Base-by-base conservation (phyloP, 2,888 invertebrate species). In the Ormyrus pomaceus region DNA sequence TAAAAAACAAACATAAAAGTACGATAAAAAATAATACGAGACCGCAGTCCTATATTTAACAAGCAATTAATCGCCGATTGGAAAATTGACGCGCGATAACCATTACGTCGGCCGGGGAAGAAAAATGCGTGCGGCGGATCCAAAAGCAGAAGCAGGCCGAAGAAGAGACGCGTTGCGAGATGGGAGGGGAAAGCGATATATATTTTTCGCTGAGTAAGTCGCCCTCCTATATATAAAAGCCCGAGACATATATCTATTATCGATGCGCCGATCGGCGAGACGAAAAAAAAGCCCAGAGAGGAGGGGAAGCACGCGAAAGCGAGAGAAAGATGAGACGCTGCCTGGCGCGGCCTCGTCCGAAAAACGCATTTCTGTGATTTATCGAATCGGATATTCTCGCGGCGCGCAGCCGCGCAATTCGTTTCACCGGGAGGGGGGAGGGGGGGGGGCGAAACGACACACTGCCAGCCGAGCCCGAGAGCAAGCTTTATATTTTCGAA, bases 201-300 rank as follows among this genome's bases (percentile, higher is more conserved):
- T 66, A 75, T 75, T 66, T 51, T 10, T 45, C 19, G 45, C 34
- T 10, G 51, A 75, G 74, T 74, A 74, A 66, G 58, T 59, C 56
- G 64, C 51, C 50, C 58, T 53, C 50, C 53, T 76, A 46, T 19
- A 61, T 76, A 75, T 34, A 34, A 34, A 75, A 75, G 51, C 50
- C 34, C 62, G 61, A 62, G 69, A 70, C 76, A 50, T 70, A 70
- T 64, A 77, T 77, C 72, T 71, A 77, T 72, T 77, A 72, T 72
- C 77, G 58, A 77, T 77, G 65, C 72, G 46, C 48, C 71, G 46
- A 72, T 72, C 65, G 72, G 50, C 46, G 66, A 46, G 46, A 46
- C 53, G 50, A 65, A 50, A 72, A 72, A 66, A 61, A 55, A 19
- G 19, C 19, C 19, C 6, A 59, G 13, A 9, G 13, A 6, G 4